A percentile compares a stretch with the other conserved stretches of the same genome.
These are phyloP conservation scores for Tetranychus cinnabarinus DNA, from an alignment of 1,140 invertebrate genomes.

Conservation along the genomic window DNA sequence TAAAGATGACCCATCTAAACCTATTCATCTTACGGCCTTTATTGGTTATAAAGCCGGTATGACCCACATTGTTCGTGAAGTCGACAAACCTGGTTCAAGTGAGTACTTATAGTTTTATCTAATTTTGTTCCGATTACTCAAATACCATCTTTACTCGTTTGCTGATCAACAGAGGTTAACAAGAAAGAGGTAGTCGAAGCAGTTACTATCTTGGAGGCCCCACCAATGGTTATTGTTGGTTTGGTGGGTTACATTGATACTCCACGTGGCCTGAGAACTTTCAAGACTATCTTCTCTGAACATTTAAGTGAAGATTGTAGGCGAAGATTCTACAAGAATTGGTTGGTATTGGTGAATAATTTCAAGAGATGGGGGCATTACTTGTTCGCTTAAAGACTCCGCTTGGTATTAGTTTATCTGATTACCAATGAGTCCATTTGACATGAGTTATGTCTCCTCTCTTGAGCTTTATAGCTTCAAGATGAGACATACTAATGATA, in stretches of 20 bases:
- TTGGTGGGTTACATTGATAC: slow-evolving; percentile 97
- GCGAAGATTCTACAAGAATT: slow-evolving; percentile 98
- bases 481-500: slow-evolving; percentile 10
- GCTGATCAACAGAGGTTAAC: slow-evolving; percentile 48
- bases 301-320: slow-evolving; percentile 95
- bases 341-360: slow-evolving; percentile 36
- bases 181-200: slow-evolving; percentile 99
- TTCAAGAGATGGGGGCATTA: neutral
- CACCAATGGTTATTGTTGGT: slow-evolving; percentile 92
- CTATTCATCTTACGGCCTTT: slow-evolving; percentile 92
- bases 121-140: slow-evolving; percentile 36
- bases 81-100: slow-evolving; percentile 89
- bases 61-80: slow-evolving; percentile 97
- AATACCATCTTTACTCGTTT: slow-evolving; percentile 21
- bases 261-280: slow-evolving; percentile 72
- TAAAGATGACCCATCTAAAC: slow-evolving; percentile 89
- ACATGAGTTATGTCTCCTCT: neutral
- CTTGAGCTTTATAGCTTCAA: neutral
- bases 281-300: slow-evolving; percentile 93
- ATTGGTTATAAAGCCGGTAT: slow-evolving; percentile 98
- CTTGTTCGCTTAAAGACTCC: slow-evolving; percentile 10
- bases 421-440: neutral
- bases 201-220: slow-evolving; percentile 92
- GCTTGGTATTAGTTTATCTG: slow-evolving; percentile 5
- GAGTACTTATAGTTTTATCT: too few relatives aligned